Conservation (phyloP, 1,140 invertebrate genomes). For the Temnothorax curvispinosus region DNA sequence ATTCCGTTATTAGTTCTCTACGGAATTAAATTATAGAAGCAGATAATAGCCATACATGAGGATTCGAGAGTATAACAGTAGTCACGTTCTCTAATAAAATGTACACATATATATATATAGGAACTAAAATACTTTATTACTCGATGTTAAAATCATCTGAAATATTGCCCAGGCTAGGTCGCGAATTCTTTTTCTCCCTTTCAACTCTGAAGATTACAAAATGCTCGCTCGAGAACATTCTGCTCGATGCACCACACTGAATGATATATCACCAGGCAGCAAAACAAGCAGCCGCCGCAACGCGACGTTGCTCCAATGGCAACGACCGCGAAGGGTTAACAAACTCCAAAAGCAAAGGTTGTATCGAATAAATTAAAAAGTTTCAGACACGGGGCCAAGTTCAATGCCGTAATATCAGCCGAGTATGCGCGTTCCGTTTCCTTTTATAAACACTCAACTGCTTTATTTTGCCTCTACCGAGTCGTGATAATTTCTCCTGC, state of each 20-base stretch:
- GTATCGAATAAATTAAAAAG: conserved; percentile 80
- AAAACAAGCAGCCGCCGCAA: conserved; percentile 43
- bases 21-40: conserved; percentile 6
- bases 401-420: conserved; percentile 75
- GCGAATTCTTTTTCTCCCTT: not conserved
- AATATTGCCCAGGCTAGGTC: not conserved
- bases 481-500: conserved; percentile 42
- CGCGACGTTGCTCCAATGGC: conserved; percentile 35
- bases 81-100: not conserved
- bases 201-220: not conserved
- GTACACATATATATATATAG: not conserved
- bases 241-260: conserved; percentile 29
- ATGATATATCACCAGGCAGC: conserved; percentile 40
- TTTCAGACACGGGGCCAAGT: conserved; percentile 79
- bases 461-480: conserved; percentile 33
- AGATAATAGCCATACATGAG: not conserved
- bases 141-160: not conserved
- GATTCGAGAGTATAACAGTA: not conserved
- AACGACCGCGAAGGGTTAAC: conserved; percentile 55
- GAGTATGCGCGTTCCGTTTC: conserved; percentile 55
- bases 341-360: conserved; percentile 44
- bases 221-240: conserved; percentile 24
- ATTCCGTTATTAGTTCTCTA: not conserved
- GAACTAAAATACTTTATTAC: not conserved
- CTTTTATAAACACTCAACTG: conserved; percentile 49